These are phyloP conservation scores for Sander lucioperca DNA, from an alignment of 2,113 vertebrate species.

Conservation along the genomic window DNA sequence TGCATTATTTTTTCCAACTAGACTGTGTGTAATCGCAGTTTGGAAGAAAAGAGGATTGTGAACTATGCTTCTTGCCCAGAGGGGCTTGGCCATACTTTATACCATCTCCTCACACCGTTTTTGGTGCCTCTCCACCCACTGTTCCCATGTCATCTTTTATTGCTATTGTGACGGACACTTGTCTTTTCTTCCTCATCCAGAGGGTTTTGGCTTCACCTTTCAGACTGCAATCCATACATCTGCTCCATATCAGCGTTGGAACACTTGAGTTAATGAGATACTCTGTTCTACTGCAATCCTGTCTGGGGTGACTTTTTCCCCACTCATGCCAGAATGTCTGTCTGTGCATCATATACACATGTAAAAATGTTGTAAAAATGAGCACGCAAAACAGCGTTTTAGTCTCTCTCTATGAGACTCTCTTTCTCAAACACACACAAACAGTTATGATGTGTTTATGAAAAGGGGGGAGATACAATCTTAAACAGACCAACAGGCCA, in stretches of 20 bases:
- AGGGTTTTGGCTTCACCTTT: conserved; percentile 17
- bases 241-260: conserved; percentile 49
- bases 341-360: conserved; percentile 32
- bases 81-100: conserved; percentile 15
- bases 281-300: conserved; percentile 25
- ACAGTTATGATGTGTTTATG: conserved; percentile 61
- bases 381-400: background rate
- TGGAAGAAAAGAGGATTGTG: background rate
- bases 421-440: background rate
- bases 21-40: background rate
- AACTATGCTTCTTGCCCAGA: conserved; percentile 9
- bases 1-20: too few species aligned
- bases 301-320: conserved; percentile 1
- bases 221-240: conserved; percentile 54
- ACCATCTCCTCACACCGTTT: conserved; percentile 9
- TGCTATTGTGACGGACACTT: conserved; percentile 21
- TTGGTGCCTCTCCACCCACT: background rate
- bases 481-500: conserved; percentile 14
- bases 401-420: background rate
- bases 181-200: conserved; percentile 41
- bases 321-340: conserved; percentile 4
- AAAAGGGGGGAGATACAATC: conserved; percentile 6
- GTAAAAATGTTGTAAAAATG: conserved; percentile 12
- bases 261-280: conserved; percentile 33
- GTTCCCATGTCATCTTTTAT: conserved; percentile 34